Evolutionary conservation across 2,797 vertebrate species (phyloP).

Genomic region (Pachyuromys duprasi): DNA sequence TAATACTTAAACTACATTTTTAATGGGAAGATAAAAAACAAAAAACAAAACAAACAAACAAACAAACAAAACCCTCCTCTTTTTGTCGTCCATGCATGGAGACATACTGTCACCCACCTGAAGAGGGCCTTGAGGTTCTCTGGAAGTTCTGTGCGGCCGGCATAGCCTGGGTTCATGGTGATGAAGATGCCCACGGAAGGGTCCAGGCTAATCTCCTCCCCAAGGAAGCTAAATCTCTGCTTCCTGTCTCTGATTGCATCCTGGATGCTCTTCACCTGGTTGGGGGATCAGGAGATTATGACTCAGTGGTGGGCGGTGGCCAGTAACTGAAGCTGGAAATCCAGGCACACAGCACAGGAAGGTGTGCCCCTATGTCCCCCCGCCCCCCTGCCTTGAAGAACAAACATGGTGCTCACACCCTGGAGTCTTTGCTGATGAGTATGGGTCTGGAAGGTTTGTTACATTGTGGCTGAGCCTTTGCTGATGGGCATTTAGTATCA

Average conservation of each 20-base stretch:
- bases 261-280: constrained; percentile 97
- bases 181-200: constrained; percentile 98
- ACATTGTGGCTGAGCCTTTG: background rate
- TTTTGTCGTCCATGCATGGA: rapidly evolving
- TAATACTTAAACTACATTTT: background rate
- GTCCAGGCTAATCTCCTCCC: constrained; percentile 95
- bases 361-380: background rate
- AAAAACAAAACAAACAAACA: too few species aligned
- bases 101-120: constrained; percentile 89
- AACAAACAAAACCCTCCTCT: too few species aligned
- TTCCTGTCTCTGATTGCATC: constrained; percentile 97
- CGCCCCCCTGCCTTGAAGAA: background rate
- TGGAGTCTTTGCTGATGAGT: background rate
- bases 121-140: constrained; percentile 99
- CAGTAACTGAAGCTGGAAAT: background rate
- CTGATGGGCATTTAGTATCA: too few species aligned
- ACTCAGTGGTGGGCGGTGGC: rapidly evolving
- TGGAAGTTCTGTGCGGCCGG: constrained; percentile 96
- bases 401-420: rapidly evolving
- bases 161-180: constrained; percentile 99
- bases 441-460: background rate
- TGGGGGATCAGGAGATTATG: background rate
- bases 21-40: background rate
- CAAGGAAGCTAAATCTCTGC: constrained; percentile 94
- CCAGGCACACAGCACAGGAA: background rate